Percentiles rank a stretch among this genome's conserved stretches.
Evolutionary conservation across 1,140 invertebrate species (phyloP).

Genomic region (Chrysomallon squamiferum): DNA sequence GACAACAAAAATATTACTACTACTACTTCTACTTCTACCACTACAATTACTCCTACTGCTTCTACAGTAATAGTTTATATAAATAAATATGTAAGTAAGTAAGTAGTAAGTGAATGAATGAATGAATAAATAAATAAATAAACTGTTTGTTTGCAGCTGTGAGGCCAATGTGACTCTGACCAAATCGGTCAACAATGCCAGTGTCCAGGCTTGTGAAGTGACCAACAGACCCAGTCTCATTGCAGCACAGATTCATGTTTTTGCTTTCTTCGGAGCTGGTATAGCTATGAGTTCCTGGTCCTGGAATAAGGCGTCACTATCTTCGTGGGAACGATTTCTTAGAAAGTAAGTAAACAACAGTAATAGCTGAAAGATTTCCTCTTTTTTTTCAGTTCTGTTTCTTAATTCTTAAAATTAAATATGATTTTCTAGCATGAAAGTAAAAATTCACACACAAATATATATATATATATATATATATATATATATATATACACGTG

Average conservation of each 20-base stretch:
- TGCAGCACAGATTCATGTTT: conserved; percentile 80
- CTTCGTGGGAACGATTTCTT: conserved; percentile 84
- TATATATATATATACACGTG: too few species aligned
- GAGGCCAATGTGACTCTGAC: conserved; percentile 58
- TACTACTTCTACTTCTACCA: too few species aligned
- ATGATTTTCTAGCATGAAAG: too few species aligned
- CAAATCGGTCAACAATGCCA: conserved; percentile 6
- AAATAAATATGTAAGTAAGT: too few species aligned
- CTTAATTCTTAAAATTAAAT: too few species aligned
- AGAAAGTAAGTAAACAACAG: conserved; percentile 70
- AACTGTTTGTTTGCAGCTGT: conserved; percentile 55
- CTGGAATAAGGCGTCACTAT: conserved; percentile 82
- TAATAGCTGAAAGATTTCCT: not conserved
- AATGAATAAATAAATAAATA: too few species aligned
- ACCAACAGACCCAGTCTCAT: conserved; percentile 78
- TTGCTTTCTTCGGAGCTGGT: conserved; percentile 82
- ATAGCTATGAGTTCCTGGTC: conserved; percentile 92
- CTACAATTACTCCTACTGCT: too few species aligned
- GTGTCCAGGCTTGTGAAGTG: conserved; percentile 68
- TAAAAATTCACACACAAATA: too few species aligned
- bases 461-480: too few species aligned
- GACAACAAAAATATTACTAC: too few species aligned
- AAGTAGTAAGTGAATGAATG: too few species aligned
- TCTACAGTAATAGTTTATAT: too few species aligned
- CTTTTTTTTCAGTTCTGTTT: not conserved